These are phyloP conservation scores for Bombus pascuorum DNA, from an alignment of 1,140 invertebrate genomes.

Conservation along the genomic window DNA sequence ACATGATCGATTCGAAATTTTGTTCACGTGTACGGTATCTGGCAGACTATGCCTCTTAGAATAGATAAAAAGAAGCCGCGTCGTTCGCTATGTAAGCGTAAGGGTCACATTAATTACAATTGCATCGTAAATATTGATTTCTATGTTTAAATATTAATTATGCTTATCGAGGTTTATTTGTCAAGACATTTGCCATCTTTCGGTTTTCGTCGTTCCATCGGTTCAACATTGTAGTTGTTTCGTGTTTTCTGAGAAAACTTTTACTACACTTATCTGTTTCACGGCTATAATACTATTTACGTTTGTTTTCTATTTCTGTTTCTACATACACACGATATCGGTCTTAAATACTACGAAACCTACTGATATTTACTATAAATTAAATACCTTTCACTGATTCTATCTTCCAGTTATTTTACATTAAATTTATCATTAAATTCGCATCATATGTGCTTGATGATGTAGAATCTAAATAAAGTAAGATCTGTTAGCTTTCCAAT, in stretches of 20 bases:
- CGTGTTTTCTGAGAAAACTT: neutral
- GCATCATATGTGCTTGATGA: neutral
- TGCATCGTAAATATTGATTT: constrained; percentile 31
- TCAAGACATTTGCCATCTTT: neutral
- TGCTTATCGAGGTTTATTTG: neutral
- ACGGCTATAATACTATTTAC: neutral
- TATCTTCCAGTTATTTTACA: neutral
- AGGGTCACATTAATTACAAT: constrained; percentile 29
- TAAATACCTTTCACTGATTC: neutral
- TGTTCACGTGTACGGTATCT: neutral
- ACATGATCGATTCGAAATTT: constrained; percentile 1
- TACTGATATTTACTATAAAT: neutral
- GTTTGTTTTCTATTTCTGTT: neutral
- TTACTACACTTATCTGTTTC: neutral
- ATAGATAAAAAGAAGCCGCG: constrained; percentile 29
- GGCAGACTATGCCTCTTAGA: neutral
- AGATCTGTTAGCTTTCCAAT: neutral
- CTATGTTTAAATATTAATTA: constrained; percentile 28
- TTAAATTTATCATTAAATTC: neutral
- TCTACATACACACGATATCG: neutral
- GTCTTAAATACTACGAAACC: neutral
- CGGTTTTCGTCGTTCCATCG: neutral
- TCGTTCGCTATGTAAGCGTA: neutral
- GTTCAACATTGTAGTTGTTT: neutral
- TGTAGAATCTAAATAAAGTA: neutral